Evolutionary conservation across 2,797 vertebrate genomes (phyloP).

Genomic region (Smutsia temminckii): DNA sequence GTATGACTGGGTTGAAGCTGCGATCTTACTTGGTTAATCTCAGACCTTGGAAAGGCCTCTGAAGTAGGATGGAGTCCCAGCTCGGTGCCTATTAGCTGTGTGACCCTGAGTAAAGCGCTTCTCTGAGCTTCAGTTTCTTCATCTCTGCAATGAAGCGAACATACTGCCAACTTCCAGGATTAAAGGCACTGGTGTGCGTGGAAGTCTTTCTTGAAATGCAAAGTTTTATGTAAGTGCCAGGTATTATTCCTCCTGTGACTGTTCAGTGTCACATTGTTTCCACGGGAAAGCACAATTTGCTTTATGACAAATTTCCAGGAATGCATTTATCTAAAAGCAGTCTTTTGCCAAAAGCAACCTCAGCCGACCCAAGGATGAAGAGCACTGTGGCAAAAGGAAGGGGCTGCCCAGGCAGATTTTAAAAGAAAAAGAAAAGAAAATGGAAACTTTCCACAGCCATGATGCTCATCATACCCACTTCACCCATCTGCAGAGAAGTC

Average conservation of each 20-base stretch:
- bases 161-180: neutral
- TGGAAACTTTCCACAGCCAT: neutral
- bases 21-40: neutral
- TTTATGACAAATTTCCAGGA: slow-evolving; percentile 74
- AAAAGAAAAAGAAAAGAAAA: slow-evolving; percentile 4
- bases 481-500: neutral
- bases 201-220: neutral
- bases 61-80: neutral
- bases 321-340: slow-evolving; percentile 58
- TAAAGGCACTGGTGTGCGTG: neutral
- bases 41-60: neutral
- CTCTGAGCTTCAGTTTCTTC: neutral
- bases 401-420: slow-evolving; percentile 25
- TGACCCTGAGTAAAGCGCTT: neutral
- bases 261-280: slow-evolving; percentile 46
- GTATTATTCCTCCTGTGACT: neutral
- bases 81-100: neutral
- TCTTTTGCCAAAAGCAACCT: slow-evolving; percentile 74
- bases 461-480: neutral
- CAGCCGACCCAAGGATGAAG: slow-evolving; percentile 50
- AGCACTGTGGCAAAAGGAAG: neutral
- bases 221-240: neutral
- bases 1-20: neutral
- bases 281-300: slow-evolving; percentile 46
- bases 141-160: neutral